These are phyloP conservation scores for Rhinogobio ventralis DNA, from an alignment of 2,797 vertebrate genomes.

Conservation along the genomic window DNA sequence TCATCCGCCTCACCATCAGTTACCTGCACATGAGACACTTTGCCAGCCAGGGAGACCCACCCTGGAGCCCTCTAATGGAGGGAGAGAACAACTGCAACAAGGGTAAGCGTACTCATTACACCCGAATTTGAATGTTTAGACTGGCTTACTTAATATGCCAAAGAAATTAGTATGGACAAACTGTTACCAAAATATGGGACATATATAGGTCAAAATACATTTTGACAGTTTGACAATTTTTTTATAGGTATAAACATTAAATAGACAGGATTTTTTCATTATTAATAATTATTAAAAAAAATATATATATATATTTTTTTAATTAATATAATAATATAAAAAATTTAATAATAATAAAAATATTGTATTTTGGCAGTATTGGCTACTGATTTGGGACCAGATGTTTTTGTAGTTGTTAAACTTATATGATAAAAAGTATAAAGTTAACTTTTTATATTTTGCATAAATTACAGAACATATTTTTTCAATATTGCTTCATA, in stretches of 20 bases:
- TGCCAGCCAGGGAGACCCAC: constrained; percentile 87
- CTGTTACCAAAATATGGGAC: background rate
- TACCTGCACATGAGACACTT: constrained; percentile 92
- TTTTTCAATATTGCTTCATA: background rate
- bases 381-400: background rate
- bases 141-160: background rate
- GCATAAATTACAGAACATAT: background rate
- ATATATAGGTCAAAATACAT: background rate
- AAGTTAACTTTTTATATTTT: background rate
- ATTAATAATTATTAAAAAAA: too few species aligned
- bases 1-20: constrained; percentile 91
- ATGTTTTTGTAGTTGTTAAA: background rate
- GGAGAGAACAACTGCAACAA: constrained; percentile 81
- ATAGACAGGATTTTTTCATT: too few species aligned
- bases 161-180: background rate
- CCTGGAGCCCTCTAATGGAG: constrained; percentile 83
- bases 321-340: background rate
- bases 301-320: too few species aligned
- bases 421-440: background rate
- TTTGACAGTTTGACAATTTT: too few species aligned
- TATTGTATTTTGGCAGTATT: background rate
- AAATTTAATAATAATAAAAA: background rate
- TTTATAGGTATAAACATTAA: too few species aligned
- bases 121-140: background rate
- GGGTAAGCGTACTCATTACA: constrained; percentile 67